Conservation (phyloP, 2,113 vertebrate genomes). For the Alethe diademata region DNA sequence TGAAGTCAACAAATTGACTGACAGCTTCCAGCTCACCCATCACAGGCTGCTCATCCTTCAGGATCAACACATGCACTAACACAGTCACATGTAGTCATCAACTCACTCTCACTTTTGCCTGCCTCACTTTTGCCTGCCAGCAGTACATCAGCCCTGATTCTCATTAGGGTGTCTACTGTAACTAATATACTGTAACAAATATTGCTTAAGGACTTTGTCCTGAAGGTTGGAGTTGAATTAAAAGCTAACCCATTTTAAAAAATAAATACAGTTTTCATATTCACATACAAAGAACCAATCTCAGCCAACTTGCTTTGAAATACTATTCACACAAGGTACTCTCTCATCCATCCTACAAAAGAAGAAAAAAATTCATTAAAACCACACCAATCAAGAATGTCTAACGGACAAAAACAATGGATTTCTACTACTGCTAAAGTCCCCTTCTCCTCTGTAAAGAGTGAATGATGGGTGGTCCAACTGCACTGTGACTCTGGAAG, state of each 20-base stretch:
- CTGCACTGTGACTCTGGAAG: not conserved
- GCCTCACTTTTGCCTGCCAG: not conserved
- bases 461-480: not conserved
- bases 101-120: not conserved
- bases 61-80: not conserved
- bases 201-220: not conserved
- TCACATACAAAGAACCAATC: not conserved
- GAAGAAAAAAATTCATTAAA: constrained; percentile 15
- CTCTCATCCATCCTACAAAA: not conserved
- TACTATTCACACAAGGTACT: not conserved
- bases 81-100: not conserved
- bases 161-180: not conserved
- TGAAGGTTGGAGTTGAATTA: not conserved
- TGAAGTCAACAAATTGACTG: not conserved
- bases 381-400: not conserved
- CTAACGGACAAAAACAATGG: not conserved
- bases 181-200: not conserved
- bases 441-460: not conserved
- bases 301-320: not conserved
- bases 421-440: not conserved
- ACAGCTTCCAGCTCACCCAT: not conserved
- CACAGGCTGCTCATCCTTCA: not conserved
- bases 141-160: not conserved
- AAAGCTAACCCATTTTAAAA: not conserved
- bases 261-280: not conserved